Percentiles rank a stretch among this genome's conserved stretches.
These are phyloP conservation scores for Ridgeia piscesae DNA, from an alignment of 1,140 invertebrate genomes.

Conservation along the genomic window DNA sequence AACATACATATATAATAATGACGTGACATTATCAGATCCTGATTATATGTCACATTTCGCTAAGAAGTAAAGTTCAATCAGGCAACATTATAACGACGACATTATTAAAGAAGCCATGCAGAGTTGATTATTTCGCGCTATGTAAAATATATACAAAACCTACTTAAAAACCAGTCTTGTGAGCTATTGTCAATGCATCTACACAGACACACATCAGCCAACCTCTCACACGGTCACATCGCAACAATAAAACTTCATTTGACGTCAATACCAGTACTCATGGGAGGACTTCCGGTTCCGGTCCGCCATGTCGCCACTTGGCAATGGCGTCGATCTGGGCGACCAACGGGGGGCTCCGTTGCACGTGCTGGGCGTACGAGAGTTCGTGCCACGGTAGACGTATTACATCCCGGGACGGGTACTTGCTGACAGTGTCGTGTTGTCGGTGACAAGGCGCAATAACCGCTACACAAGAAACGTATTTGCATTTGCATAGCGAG, in stretches of 20 bases:
- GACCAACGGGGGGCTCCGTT: background rate
- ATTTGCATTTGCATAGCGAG: background rate
- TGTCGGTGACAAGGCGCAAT: background rate
- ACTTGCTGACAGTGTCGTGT: background rate
- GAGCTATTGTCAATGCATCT: background rate
- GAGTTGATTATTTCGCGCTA: background rate
- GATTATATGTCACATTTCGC: background rate
- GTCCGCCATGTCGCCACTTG: background rate
- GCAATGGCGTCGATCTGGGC: background rate
- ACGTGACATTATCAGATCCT: background rate
- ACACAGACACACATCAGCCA: background rate
- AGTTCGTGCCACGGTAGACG: background rate
- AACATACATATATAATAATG: too few relatives aligned
- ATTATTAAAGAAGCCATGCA: background rate
- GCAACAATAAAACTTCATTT: background rate
- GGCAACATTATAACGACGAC: background rate
- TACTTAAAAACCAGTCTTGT: background rate
- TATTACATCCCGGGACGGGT: background rate
- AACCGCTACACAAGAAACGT: background rate
- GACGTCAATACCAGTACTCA: background rate
- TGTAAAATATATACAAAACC: background rate
- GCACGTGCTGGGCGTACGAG: background rate
- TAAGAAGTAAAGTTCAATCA: background rate
- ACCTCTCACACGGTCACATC: background rate
- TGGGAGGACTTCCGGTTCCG: background rate